Conservation (phyloP, 2,888 invertebrate genomes). For the Orthosia gothica region DNA sequence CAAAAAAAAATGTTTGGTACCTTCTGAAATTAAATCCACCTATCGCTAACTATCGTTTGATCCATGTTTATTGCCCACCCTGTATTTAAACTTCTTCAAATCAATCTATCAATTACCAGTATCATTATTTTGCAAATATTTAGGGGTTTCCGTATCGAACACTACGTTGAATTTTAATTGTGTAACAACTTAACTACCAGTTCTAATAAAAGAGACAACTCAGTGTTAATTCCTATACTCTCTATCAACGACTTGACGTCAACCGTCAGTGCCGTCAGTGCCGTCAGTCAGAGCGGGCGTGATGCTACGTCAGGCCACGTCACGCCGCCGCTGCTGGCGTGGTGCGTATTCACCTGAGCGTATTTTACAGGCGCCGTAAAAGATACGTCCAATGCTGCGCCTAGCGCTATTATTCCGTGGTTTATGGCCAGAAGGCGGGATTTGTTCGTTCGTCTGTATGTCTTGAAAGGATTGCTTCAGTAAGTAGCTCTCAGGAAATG, state of each 20-base stretch:
- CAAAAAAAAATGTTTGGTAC: too few species aligned
- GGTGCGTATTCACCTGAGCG: conserved; percentile 27
- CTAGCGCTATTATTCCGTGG: conserved; percentile 31
- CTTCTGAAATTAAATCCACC: too few species aligned
- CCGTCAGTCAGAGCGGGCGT: not conserved
- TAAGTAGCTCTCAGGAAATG: conserved; percentile 7
- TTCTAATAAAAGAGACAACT: not conserved
- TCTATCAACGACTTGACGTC: not conserved
- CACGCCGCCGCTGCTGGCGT: conserved; percentile 4
- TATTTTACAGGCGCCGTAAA: conserved; percentile 49
- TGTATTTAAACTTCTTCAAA: too few species aligned
- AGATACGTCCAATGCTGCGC: conserved; percentile 27
- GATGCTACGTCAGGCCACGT: conserved; percentile 1
- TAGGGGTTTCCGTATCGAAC: too few species aligned
- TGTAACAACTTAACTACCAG: not conserved
- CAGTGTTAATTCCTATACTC: not conserved
- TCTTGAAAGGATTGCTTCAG: conserved; percentile 6
- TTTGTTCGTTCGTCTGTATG: conserved; percentile 11
- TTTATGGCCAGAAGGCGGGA: conserved; percentile 24
- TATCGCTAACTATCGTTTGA: too few species aligned
- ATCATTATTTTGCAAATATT: not conserved
- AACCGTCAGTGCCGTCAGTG: not conserved
- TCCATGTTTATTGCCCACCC: too few species aligned
- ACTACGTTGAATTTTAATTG: too few species aligned
- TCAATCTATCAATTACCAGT: not conserved